Evolutionary conservation across 2,797 vertebrate species (phyloP), one percentile per base, ranked within the genome.

Genomic region (Valencia hispanica): DNA sequence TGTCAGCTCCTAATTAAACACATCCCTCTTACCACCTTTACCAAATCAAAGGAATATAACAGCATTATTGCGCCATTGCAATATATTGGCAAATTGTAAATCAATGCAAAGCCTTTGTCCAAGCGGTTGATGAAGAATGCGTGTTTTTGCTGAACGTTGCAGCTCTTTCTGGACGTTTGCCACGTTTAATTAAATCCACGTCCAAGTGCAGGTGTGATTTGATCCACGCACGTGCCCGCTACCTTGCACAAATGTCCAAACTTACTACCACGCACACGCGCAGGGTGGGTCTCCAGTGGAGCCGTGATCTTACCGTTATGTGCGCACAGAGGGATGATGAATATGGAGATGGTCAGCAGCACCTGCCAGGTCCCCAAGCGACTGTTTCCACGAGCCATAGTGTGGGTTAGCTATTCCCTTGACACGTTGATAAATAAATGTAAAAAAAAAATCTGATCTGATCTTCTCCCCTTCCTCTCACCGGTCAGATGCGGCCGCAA

Each of bases 261-360:
- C 41, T 70, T 51, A 48, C 15, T 27, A 43, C 51, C 51, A 27
- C 41, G 14, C 75, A 51, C 55, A 76, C 78, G 69, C 73, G 82
- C 81, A 85, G 89, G 91, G 88, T 89, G 90, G 79, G 86, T 89
- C 89, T 65, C 78, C 2, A 57, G 68, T 68, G 34, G 32, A 9
- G 73, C 57, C n/a, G 68, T 3, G 79, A 57, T 76, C 93, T 93
- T 85, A 94, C 94, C 93, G 87, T 41, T 41, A 68, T 94, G 92
- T 57, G 84, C 91, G 43, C 78, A 83, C 68, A 91, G 74, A 15
- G 90, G 88, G 65, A 79, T 68, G 74, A 91, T 72, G 87, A 94
- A 80, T 81, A 93, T 66, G 0, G 90, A 88, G 89, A 94, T 83
- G 90, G 90, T 85, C 86, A 94, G 87, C 0, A 94, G 84, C 88